Conservation (phyloP, 2,888 invertebrate species). For the Chelonus formosanus region DNA sequence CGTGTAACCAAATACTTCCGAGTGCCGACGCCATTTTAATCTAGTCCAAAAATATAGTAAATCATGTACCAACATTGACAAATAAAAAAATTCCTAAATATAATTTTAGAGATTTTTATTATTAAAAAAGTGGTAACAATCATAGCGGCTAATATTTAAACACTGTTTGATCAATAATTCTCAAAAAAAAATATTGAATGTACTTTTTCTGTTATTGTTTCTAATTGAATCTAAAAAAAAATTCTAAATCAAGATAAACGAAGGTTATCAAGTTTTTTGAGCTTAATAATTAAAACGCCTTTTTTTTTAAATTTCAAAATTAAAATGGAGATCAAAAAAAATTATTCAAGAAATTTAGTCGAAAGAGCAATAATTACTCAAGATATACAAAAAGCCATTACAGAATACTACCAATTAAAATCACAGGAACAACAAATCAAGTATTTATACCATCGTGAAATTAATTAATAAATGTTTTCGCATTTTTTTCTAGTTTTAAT, state of each 20-base stretch:
- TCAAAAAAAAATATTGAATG: too few relatives aligned
- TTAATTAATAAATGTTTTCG: not conserved
- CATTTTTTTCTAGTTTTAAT: not conserved
- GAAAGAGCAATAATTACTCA: constrained; percentile 42
- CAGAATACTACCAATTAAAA: constrained; percentile 69
- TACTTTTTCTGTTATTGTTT: too few relatives aligned
- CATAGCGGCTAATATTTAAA: too few relatives aligned
- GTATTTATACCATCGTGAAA: constrained; percentile 55
- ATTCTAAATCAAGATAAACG: too few relatives aligned
- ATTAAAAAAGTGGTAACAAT: too few relatives aligned
- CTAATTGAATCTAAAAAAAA: too few relatives aligned
- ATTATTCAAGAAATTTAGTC: constrained; percentile 42
- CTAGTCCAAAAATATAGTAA: not conserved
- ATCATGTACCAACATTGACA: too few relatives aligned
- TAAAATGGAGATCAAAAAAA: constrained; percentile 5
- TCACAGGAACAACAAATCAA: constrained; percentile 67
- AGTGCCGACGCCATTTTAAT: constrained; percentile 30
- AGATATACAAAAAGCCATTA: constrained; percentile 66
- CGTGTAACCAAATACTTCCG: constrained; percentile 41
- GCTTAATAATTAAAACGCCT: not conserved
- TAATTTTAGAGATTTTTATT: too few relatives aligned
- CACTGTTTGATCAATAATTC: too few relatives aligned
- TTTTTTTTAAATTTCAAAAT: not conserved
- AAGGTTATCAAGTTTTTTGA: too few relatives aligned
- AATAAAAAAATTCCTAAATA: too few relatives aligned